Evolutionary conservation across 2,888 invertebrate species (phyloP).

Genomic region (Philereme vetulata): DNA sequence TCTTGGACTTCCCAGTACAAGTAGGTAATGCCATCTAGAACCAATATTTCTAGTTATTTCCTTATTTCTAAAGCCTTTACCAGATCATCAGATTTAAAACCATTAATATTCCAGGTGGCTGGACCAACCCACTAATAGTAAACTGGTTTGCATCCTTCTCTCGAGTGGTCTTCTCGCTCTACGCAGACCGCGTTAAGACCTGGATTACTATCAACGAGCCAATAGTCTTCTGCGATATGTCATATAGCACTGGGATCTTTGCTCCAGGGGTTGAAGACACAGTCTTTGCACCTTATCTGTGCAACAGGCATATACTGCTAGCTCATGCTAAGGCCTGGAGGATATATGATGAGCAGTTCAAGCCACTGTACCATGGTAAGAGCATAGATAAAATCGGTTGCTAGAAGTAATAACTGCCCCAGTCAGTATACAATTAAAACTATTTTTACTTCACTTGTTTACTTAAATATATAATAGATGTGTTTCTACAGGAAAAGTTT

Average conservation of each 20-base stretch:
- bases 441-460: too few species aligned
- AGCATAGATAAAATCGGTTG: too few species aligned
- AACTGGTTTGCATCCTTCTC: constrained; percentile 48
- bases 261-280: constrained; percentile 35
- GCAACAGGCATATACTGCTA: constrained; percentile 83
- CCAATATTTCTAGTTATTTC: too few species aligned
- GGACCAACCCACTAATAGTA: constrained; percentile 43
- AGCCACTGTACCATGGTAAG: constrained; percentile 46
- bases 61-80: not conserved
- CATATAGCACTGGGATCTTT: constrained; percentile 5
- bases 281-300: constrained; percentile 33
- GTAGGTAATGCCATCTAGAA: too few species aligned
- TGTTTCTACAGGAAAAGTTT: constrained; percentile 42
- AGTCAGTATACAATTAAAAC: not conserved
- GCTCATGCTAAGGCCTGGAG: constrained; percentile 85
- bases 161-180: constrained; percentile 39
- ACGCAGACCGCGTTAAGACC: constrained; percentile 47
- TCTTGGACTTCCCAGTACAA: too few species aligned
- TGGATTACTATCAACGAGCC: constrained; percentile 81
- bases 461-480: not conserved
- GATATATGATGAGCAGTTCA: constrained; percentile 80
- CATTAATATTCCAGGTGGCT: constrained; percentile 37
- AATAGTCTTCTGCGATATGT: constrained; percentile 37
- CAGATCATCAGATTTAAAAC: not conserved
- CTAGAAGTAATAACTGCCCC: too few species aligned